Conservation (phyloP, 2,888 invertebrate species). For the Drosophila atripex region DNA sequence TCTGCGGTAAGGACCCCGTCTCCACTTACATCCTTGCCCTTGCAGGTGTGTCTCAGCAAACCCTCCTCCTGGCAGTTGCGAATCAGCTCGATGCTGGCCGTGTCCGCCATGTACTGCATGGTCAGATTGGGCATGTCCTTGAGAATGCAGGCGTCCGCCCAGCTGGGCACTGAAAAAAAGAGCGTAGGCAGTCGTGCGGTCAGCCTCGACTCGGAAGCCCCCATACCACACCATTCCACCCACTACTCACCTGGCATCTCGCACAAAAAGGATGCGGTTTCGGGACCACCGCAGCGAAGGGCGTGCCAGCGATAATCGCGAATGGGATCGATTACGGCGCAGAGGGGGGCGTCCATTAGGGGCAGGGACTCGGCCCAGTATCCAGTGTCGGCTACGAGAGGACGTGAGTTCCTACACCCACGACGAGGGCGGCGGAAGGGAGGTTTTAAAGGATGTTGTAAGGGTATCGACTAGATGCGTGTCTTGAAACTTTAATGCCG, state of each 20-base stretch:
- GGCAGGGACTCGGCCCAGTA: constrained; percentile 90
- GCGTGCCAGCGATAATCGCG: constrained; percentile 92
- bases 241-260: constrained; percentile 88
- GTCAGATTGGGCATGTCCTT: constrained; percentile 90
- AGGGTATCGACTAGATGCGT: not conserved
- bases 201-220: not conserved
- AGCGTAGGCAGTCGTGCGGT: not conserved
- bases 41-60: constrained; percentile 89
- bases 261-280: constrained; percentile 91
- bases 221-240: not conserved
- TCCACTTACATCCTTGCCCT: constrained; percentile 88
- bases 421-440: not conserved
- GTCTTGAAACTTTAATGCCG: not conserved
- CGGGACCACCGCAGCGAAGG: constrained; percentile 90
- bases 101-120: constrained; percentile 90
- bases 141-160: constrained; percentile 91
- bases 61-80: constrained; percentile 91
- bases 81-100: constrained; percentile 90
- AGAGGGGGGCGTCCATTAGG: constrained; percentile 87
- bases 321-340: constrained; percentile 90
- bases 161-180: constrained; percentile 87
- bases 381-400: constrained; percentile 84
- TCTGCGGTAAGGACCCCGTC: not conserved
- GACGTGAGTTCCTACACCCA: constrained; percentile 81
- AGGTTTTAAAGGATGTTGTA: not conserved